Conservation (phyloP, 2,797 vertebrate genomes). For the Mionectes olivaceus region DNA sequence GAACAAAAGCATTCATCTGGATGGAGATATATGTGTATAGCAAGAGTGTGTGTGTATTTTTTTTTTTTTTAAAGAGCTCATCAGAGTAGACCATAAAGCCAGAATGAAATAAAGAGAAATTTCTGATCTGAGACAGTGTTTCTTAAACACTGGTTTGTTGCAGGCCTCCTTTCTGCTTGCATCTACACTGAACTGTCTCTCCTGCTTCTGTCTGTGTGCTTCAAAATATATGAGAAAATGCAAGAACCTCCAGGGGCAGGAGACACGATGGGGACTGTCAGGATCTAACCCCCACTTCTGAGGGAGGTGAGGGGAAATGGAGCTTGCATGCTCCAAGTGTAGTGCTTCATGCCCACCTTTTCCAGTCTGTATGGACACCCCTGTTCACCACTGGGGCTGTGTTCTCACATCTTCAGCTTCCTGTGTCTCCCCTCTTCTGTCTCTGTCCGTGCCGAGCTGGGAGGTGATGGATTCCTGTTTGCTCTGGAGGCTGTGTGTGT, state of each 20-base stretch:
- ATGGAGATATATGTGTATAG: background rate
- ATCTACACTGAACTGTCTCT: background rate
- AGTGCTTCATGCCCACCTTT: rapidly evolving
- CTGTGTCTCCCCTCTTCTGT: background rate
- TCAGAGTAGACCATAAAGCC: slow-evolving; percentile 37
- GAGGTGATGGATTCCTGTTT: background rate
- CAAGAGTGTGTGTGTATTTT: background rate
- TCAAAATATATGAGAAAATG: background rate
- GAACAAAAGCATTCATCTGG: slow-evolving; percentile 62
- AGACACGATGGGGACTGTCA: background rate
- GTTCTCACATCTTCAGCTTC: background rate
- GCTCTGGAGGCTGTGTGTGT: rapidly evolving
- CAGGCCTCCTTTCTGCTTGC: background rate
- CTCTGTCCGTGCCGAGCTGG: background rate
- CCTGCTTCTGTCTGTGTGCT: background rate
- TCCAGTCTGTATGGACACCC: rapidly evolving
- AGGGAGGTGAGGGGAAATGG: background rate
- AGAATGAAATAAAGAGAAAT: slow-evolving; percentile 6
- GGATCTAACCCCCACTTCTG: background rate
- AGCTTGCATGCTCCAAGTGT: background rate
- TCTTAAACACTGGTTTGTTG: background rate
- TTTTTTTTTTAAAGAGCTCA: background rate
- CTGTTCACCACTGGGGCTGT: background rate
- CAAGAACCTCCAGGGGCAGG: background rate
- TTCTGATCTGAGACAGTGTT: slow-evolving; percentile 30